These are phyloP conservation scores for Mythimna vitellina DNA, from an alignment of 2,888 invertebrate genomes.

Conservation along the genomic window DNA sequence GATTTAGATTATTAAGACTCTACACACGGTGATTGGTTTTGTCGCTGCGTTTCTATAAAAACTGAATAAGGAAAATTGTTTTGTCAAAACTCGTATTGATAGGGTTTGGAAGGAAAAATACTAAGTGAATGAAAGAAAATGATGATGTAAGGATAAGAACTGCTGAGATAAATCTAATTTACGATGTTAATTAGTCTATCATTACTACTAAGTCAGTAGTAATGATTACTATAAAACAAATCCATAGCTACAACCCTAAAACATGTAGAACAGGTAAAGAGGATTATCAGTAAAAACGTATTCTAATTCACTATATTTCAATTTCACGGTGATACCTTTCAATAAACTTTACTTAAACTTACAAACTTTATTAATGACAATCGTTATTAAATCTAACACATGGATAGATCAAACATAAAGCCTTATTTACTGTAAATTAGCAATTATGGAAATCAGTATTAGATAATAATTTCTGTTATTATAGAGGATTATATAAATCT, in stretches of 20 bases:
- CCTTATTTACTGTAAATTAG: conserved; percentile 24
- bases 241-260: conserved; percentile 3
- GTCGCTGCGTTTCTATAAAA: conserved; percentile 26
- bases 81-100: background rate
- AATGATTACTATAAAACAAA: background rate
- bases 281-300: background rate
- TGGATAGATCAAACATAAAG: background rate
- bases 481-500: conserved; percentile 12
- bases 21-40: conserved; percentile 50
- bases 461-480: conserved; percentile 18
- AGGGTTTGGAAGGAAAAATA: background rate
- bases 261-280: background rate
- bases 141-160: no score
- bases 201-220: no score
- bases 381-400: background rate
- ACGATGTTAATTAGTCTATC: no score
- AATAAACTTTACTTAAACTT: conserved; percentile 11
- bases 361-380: conserved; percentile 6
- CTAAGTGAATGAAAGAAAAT: background rate
- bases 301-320: conserved; percentile 1
- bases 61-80: background rate
- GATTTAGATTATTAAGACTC: conserved; percentile 80
- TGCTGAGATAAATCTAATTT: background rate
- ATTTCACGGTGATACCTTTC: conserved; percentile 1
- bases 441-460: background rate